Conservation (phyloP, 2,113 vertebrate species). For the Channa maculata region DNA sequence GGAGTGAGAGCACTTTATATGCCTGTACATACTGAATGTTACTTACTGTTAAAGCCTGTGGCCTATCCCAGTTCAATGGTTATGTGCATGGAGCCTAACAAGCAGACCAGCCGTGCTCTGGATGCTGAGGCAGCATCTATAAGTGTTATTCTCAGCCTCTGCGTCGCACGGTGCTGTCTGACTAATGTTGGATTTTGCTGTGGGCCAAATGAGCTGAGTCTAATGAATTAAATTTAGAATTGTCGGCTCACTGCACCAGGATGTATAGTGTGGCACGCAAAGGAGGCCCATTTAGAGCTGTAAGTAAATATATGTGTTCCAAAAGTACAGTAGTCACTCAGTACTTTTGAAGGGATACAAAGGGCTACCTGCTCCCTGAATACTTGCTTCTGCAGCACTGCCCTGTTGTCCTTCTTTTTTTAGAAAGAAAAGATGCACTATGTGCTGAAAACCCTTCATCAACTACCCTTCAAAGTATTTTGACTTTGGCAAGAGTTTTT, state of each 20-base stretch:
- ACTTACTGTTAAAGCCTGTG: background rate
- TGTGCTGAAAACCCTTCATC: no score
- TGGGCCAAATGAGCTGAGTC: constrained; percentile 53
- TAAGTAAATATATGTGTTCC: background rate
- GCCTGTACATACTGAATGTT: background rate
- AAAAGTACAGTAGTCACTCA: background rate
- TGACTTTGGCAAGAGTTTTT: no score
- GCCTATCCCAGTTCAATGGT: background rate
- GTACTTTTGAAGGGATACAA: constrained; percentile 10
- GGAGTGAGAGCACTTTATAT: background rate
- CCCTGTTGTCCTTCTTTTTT: background rate
- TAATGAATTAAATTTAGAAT: constrained; percentile 54
- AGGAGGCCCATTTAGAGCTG: background rate
- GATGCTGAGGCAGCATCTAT: constrained; percentile 47
- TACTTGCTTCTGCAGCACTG: background rate
- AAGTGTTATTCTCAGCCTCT: constrained; percentile 14
- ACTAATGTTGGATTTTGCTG: constrained; percentile 40
- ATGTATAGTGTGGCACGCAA: constrained; percentile 8
- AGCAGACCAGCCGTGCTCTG: background rate
- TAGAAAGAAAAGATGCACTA: background rate
- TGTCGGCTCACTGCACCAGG: constrained; percentile 19
- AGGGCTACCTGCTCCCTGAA: constrained; percentile 5
- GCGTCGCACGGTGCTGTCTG: constrained; percentile 27
- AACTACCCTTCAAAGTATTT: no score
- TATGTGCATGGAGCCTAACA: background rate